Conservation (phyloP, 2,888 invertebrate species). For the Meganola albula region DNA sequence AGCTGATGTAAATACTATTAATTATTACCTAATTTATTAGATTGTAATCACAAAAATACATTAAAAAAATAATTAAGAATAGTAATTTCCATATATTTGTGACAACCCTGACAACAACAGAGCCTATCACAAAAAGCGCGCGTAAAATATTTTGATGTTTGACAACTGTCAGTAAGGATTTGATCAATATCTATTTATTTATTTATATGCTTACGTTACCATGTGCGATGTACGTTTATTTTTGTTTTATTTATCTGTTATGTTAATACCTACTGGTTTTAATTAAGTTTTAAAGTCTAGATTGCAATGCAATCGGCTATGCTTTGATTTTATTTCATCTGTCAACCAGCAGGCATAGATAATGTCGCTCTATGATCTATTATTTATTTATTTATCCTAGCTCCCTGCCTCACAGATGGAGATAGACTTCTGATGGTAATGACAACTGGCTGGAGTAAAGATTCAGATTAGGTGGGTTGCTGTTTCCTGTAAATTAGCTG, state of each 20-base stretch:
- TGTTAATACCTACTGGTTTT: slow-evolving; percentile 10
- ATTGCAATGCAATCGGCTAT: slow-evolving; percentile 8
- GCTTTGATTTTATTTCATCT: too few species aligned
- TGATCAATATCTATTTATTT: slow-evolving; percentile 65
- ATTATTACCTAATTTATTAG: too few species aligned
- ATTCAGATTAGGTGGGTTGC: too few species aligned
- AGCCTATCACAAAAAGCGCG: slow-evolving; percentile 54
- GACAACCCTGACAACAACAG: slow-evolving; percentile 49
- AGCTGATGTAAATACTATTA: too few species aligned
- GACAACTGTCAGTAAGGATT: slow-evolving; percentile 65
- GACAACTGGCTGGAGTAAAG: too few species aligned
- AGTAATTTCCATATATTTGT: slow-evolving; percentile 14
- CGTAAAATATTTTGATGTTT: slow-evolving; percentile 74
- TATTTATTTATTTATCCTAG: too few species aligned
- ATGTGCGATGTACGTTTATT: slow-evolving; percentile 11
- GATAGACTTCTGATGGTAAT: too few species aligned
- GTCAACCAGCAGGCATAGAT: too few species aligned
- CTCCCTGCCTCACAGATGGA: too few species aligned
- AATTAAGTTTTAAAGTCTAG: not conserved
- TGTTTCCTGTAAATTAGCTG: too few species aligned
- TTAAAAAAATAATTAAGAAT: not conserved
- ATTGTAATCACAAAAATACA: too few species aligned
- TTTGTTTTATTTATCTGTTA: slow-evolving; percentile 9
- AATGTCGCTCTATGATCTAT: too few species aligned
- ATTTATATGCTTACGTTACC: slow-evolving; percentile 39